phyloP scores from a whole-genome alignment of 2,888 invertebrate species.

The Cheilosia soror region DNA sequence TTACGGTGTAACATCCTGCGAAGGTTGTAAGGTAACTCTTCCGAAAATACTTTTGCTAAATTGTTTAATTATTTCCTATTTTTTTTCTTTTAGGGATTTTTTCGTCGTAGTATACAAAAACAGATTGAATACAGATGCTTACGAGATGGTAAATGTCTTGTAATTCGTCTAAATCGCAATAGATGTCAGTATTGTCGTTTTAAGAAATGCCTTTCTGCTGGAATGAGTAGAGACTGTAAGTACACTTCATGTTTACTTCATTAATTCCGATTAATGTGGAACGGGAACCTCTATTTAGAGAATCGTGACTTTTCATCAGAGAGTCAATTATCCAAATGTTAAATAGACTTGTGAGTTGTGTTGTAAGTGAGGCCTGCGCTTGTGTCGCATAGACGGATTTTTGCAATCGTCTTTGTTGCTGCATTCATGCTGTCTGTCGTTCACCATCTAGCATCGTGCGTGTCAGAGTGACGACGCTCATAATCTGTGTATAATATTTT shows the following conservation, averaged over 20 bases:
- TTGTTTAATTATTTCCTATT: not conserved
- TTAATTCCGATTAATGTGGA: conserved; percentile 24
- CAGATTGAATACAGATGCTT: conserved; percentile 98
- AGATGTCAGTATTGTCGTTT: conserved; percentile 98
- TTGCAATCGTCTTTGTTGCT: conserved; percentile 33
- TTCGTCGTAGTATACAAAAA: conserved; percentile 97
- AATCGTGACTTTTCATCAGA: conserved; percentile 62
- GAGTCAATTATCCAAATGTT: conserved; percentile 63
- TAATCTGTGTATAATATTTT: conserved; percentile 58
- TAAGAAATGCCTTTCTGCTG: conserved; percentile 97
- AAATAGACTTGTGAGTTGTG: conserved; percentile 43
- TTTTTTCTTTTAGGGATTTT: conserved; percentile 91
- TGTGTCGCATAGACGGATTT: conserved; percentile 34
- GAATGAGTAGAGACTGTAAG: conserved; percentile 99
- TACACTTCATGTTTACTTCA: conserved; percentile 80
- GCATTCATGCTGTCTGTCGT: conserved; percentile 15
- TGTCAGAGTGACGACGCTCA: conserved; percentile 55
- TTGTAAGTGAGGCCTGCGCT: not conserved
- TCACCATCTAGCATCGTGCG: conserved; percentile 33
- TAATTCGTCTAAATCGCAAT: conserved; percentile 96
- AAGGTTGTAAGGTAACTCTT: conserved; percentile 95
- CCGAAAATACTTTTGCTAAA: not conserved
- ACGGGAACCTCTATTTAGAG: conserved; percentile 17
- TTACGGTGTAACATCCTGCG: conserved; percentile 99
- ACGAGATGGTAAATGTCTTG: conserved; percentile 96